phyloP scores from a whole-genome alignment of 23 tunicate genomes.

The Styela plicata region DNA sequence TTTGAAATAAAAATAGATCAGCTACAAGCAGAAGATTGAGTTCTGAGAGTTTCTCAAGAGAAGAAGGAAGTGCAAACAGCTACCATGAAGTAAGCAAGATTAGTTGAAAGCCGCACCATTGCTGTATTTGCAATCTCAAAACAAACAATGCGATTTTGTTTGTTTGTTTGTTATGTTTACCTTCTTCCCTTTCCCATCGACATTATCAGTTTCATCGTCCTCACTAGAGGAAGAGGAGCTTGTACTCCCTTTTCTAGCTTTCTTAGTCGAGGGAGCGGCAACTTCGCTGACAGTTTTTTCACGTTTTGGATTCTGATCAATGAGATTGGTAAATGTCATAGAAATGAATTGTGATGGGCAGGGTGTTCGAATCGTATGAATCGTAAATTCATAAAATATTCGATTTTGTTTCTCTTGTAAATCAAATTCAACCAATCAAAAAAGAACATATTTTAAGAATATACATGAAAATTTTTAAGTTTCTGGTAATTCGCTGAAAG shows the following conservation, averaged over 20 bases:
- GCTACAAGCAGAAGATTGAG: no score
- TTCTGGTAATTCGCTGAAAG: no score
- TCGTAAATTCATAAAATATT: no score
- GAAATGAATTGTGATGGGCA: no score
- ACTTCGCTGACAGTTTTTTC: conserved; percentile 47
- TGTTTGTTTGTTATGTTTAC: neutral
- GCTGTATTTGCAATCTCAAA: neutral
- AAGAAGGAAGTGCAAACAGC: neutral
- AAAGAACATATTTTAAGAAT: no score
- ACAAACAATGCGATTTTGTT: neutral
- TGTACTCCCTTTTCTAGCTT: conserved; percentile 2
- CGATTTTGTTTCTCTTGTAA: no score
- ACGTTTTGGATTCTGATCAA: conserved; percentile 95
- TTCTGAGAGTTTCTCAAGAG: no score
- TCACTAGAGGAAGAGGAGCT: conserved; percentile 21
- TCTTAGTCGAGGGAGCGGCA: conserved; percentile 20
- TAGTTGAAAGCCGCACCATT: conserved; percentile 14
- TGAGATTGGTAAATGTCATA: no score
- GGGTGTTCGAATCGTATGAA: no score
- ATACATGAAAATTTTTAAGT: no score
- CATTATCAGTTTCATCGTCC: conserved; percentile 1
- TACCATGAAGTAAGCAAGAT: conserved; percentile 8
- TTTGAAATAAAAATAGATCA: no score
- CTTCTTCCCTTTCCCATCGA: neutral
- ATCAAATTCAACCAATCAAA: no score